Base-by-base conservation (phyloP, 2,888 invertebrate genomes). In the Cyclophora punctaria region DNA sequence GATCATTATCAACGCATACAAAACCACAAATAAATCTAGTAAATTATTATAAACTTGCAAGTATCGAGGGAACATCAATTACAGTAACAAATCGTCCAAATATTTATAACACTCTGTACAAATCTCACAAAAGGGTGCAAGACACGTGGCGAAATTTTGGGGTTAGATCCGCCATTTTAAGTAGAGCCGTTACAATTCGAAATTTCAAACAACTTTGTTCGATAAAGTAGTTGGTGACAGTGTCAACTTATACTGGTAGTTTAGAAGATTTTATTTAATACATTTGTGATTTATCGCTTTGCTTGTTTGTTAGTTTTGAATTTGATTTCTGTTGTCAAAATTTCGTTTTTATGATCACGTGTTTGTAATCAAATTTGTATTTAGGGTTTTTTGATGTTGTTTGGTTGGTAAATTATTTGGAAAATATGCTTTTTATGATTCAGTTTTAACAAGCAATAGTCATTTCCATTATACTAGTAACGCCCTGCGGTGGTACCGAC, bases 231-330 rank as follows among this genome's bases (percentile, higher is more conserved):
- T 20, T 20, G 20, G 20, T 20, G 20, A 20, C 20, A 20, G 20
- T 20, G 6, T 67, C 75, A 63, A 60, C 3, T 48, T 58, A 71
- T 3, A 59, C 2, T 74, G 75, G 83, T 56, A 49, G 41, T 45
- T 64, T 67, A 67, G 72, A 64, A 69, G 73, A 77, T 75, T 79
- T 74, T 66, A 71, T 82, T 80, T 82, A 85, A 84, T 85, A 74
- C 78, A 71, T 79, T 82, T 78, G 75, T 83, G 83, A 84, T 86
- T 85, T 86, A 86, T 86, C 74, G 71, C 74, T 57, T 54, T 57
- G 60, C 60, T 62, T 67, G 69, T 75, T 78, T 79, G 75, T 75
- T 74, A 75, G 75, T 75, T 74, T 64, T 67, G 48, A 76, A 76
- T 80, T 80, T 75, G 80, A 79, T 83, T 79, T 77, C 61, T 69